These are phyloP conservation scores for Pristionchus entomophagus DNA, from an alignment of 2,888 invertebrate species.

Conservation along the genomic window DNA sequence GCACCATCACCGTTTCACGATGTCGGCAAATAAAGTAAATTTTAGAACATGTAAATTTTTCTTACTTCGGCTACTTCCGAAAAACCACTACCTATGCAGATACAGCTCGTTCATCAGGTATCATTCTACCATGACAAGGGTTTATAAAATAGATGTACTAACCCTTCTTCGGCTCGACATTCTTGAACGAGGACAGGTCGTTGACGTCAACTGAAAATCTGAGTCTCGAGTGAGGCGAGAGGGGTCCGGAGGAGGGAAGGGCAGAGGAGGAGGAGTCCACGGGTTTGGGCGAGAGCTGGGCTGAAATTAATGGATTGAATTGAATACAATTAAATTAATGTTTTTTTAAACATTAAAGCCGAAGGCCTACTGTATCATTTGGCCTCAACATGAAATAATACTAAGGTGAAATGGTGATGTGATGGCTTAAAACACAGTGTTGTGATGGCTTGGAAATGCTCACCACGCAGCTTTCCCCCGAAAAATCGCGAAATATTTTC, in stretches of 20 bases:
- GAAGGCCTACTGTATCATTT: not conserved
- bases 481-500: no score
- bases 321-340: not conserved
- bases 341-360: not conserved
- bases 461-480: no score
- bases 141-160: not conserved
- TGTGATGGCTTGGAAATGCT: no score
- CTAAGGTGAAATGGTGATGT: no score
- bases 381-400: no score
- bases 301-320: not conserved
- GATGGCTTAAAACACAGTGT: no score
- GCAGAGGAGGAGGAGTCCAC: not conserved
- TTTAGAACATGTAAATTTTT: no score
- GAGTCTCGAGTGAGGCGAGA: constrained; percentile 48
- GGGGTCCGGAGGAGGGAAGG: not conserved
- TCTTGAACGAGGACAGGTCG: constrained; percentile 71
- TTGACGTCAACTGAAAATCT: constrained; percentile 72
- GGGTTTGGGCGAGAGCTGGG: constrained; percentile 33
- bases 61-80: no score
- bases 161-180: constrained; percentile 65
- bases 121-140: no score
- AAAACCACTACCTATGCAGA: no score
- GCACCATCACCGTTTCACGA: not conserved
- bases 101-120: no score
- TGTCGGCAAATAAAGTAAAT: not conserved